phyloP scores from a whole-genome alignment of 2,888 invertebrate species.

The Smittia sp. region DNA sequence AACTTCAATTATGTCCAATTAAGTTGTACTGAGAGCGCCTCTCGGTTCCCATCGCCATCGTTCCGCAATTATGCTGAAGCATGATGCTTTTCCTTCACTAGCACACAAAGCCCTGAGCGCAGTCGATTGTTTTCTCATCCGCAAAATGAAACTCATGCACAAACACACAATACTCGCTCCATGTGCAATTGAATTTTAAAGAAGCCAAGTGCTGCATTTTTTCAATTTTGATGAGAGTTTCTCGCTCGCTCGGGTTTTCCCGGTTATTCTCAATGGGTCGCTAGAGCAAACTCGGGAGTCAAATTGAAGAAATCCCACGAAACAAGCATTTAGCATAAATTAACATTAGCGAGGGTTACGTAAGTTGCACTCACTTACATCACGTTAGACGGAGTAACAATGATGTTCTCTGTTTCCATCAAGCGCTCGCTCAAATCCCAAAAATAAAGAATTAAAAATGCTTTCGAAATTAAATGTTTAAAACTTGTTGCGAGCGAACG shows the following conservation, averaged over 20 bases:
- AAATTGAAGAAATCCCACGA: background rate
- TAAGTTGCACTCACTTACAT: conserved; percentile 8
- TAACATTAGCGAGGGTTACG: conserved; percentile 22
- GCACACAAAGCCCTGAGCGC: background rate
- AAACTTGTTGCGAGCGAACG: conserved; percentile 28
- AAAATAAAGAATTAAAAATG: background rate
- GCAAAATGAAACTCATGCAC: background rate
- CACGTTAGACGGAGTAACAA: background rate
- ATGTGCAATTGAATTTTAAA: background rate
- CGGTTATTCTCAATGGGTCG: too few relatives aligned
- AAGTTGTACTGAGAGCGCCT: conserved; percentile 16
- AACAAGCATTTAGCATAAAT: conserved; percentile 14
- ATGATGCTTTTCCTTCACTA: conserved; percentile 5
- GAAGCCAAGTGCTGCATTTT: conserved; percentile 12
- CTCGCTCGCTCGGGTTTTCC: too few relatives aligned
- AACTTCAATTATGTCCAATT: conserved; percentile 32
- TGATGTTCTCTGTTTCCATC: background rate
- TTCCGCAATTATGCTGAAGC: conserved; percentile 5
- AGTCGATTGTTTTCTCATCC: conserved; percentile 15
- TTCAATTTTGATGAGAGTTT: too few relatives aligned
- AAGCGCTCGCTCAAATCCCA: background rate
- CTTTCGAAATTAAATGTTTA: background rate
- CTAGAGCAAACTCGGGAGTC: too few relatives aligned
- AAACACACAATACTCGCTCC: conserved; percentile 15
- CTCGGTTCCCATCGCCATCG: background rate